phyloP scores from a whole-genome alignment of 2,113 vertebrate species.

The Bolborhynchus lineola region DNA sequence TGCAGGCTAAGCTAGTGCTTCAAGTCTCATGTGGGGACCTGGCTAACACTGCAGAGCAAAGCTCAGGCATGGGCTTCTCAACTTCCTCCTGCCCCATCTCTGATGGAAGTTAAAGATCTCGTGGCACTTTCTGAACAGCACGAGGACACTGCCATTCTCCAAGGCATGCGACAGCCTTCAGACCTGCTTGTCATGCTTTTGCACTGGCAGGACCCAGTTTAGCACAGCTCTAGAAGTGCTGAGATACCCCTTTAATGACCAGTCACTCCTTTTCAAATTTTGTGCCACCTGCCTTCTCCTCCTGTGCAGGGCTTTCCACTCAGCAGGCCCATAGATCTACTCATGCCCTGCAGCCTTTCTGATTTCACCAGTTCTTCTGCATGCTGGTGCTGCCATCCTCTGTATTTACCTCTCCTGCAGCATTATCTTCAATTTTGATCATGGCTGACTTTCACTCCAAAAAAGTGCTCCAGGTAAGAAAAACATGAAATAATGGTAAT shows the following conservation, averaged over 20 bases:
- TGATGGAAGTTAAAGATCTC: slow-evolving; percentile 32
- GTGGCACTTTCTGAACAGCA: not conserved
- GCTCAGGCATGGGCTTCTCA: not conserved
- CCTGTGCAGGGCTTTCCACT: not conserved
- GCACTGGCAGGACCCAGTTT: not conserved
- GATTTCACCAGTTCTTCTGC: not conserved
- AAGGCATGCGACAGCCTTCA: not conserved
- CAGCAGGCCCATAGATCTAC: not conserved
- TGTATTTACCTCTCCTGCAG: not conserved
- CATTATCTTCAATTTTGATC: not conserved
- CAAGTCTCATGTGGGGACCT: not conserved
- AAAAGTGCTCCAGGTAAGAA: not conserved
- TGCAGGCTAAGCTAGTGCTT: not conserved
- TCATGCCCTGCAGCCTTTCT: not conserved
- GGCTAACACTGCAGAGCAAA: not conserved
- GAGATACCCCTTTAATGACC: not conserved
- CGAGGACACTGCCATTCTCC: not conserved
- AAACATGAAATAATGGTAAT: not conserved
- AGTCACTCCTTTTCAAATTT: not conserved
- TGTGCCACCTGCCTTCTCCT: not conserved
- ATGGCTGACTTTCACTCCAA: not conserved
- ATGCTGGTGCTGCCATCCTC: not conserved
- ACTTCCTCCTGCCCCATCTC: not conserved
- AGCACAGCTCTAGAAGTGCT: not conserved
- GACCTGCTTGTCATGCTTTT: not conserved